Evolutionary conservation across 2,113 vertebrate species (phyloP).

Genomic region (Thunnus maccoyii): DNA sequence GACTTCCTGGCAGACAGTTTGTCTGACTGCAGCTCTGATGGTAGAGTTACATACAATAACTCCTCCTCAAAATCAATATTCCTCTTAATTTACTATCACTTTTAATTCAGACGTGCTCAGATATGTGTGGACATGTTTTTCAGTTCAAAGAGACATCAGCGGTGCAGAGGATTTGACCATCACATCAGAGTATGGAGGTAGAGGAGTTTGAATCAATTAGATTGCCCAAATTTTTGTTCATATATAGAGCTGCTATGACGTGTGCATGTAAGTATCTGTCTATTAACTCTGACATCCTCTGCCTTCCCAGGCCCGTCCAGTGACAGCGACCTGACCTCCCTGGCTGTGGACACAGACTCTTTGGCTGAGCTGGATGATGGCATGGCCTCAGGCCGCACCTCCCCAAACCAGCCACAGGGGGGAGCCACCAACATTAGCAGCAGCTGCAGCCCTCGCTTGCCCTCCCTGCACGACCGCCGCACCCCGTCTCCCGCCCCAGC

Average conservation of each 20-base stretch:
- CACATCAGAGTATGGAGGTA: constrained; percentile 91
- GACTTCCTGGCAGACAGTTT: constrained; percentile 90
- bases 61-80: neutral
- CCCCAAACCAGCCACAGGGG: constrained; percentile 89
- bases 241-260: neutral
- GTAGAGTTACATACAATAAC: constrained; percentile 71
- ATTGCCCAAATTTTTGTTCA: neutral
- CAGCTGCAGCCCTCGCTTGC: constrained; percentile 78
- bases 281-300: neutral
- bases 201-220: constrained; percentile 23
- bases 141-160: constrained; percentile 89
- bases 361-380: constrained; percentile 94
- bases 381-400: constrained; percentile 95
- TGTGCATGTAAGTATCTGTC: neutral
- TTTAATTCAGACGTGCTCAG: neutral
- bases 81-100: neutral
- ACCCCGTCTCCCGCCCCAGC: constrained; percentile 62
- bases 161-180: constrained; percentile 89
- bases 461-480: constrained; percentile 59
- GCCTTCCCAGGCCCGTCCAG: constrained; percentile 89
- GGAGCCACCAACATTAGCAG: constrained; percentile 73
- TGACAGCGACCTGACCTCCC: constrained; percentile 92
- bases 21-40: constrained; percentile 94
- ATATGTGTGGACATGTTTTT: constrained; percentile 50
- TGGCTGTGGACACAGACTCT: constrained; percentile 92